phyloP scores from a whole-genome alignment of 2,797 vertebrate genomes.

The Malacoctenus gilli region DNA sequence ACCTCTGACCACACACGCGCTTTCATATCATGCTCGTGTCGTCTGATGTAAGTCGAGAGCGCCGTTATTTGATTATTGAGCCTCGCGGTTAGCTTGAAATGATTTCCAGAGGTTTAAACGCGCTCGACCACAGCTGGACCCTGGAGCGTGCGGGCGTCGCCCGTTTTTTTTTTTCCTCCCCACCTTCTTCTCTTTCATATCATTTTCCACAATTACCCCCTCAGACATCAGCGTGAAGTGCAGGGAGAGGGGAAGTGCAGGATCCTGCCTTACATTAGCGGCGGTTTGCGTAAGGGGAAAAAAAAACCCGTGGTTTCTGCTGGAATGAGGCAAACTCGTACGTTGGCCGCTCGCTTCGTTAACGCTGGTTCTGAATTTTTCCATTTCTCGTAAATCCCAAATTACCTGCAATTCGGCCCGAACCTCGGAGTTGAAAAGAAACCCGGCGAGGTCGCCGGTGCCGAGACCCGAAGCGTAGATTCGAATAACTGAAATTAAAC shows the following conservation, averaged over 20 bases:
- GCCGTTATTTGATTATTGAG: slow-evolving; percentile 43
- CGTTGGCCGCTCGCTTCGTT: slow-evolving; percentile 18
- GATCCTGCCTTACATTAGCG: slow-evolving; percentile 35
- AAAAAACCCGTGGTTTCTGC: slow-evolving; percentile 48
- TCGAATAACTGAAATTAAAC: slow-evolving; percentile 44
- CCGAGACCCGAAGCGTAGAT: slow-evolving; percentile 18
- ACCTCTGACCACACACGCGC: slow-evolving; percentile 6
- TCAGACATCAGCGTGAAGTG: slow-evolving; percentile 11
- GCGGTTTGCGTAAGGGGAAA: too few relatives aligned
- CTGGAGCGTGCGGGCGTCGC: slow-evolving; percentile 48
- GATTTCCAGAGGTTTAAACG: slow-evolving; percentile 63
- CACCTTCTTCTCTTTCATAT: slow-evolving; percentile 23
- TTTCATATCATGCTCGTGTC: slow-evolving; percentile 43
- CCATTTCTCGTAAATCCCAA: slow-evolving; percentile 33
- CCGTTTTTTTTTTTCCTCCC: slow-evolving; percentile 8
- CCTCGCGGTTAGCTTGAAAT: slow-evolving; percentile 59
- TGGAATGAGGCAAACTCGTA: slow-evolving; percentile 29
- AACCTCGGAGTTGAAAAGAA: background rate
- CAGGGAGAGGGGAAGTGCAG: slow-evolving; percentile 14
- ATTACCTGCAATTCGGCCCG: slow-evolving; percentile 34
- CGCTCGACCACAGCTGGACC: slow-evolving; percentile 49
- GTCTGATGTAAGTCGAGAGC: slow-evolving; percentile 20
- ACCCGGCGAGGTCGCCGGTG: slow-evolving; percentile 8
- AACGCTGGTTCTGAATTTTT: slow-evolving; percentile 35
- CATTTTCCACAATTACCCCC: slow-evolving; percentile 22